phyloP scores from a whole-genome alignment of 2,113 vertebrate species.

The Anser brachyrhynchus region DNA sequence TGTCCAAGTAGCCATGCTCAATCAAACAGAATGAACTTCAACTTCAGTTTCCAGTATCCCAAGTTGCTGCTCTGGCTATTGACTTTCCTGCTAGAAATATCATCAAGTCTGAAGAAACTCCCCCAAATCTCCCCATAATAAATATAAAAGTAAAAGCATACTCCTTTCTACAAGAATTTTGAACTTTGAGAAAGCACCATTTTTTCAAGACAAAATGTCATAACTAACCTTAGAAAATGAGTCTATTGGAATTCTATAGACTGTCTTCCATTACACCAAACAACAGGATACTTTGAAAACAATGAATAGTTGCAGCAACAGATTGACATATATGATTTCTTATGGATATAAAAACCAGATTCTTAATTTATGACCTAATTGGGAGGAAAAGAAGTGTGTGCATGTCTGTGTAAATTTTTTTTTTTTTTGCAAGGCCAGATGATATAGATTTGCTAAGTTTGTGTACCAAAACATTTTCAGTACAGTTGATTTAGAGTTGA shows the following conservation, averaged over 20 bases:
- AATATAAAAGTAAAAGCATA: background rate
- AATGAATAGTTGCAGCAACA: fast-evolving
- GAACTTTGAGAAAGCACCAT: background rate
- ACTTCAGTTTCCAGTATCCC: background rate
- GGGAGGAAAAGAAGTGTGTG: background rate
- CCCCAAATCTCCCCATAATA: background rate
- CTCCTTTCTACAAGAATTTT: background rate
- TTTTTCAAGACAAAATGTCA: background rate
- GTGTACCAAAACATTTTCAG: background rate
- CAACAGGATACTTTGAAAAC: background rate
- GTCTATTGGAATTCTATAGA: background rate
- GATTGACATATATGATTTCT: background rate
- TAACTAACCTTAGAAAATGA: background rate
- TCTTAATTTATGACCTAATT: background rate
- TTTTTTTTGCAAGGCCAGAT: background rate
- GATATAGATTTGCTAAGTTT: background rate
- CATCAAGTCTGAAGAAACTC: background rate
- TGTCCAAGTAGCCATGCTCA: background rate
- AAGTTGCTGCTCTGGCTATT: background rate
- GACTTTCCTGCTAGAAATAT: background rate
- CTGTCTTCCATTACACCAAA: background rate
- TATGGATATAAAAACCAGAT: fast-evolving
- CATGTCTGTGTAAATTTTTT: background rate
- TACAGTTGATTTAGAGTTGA: background rate
- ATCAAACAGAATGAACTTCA: background rate